Evolutionary conservation across 2,888 invertebrate genomes (phyloP).

Genomic region (Drosophila nigritarsus): DNA sequence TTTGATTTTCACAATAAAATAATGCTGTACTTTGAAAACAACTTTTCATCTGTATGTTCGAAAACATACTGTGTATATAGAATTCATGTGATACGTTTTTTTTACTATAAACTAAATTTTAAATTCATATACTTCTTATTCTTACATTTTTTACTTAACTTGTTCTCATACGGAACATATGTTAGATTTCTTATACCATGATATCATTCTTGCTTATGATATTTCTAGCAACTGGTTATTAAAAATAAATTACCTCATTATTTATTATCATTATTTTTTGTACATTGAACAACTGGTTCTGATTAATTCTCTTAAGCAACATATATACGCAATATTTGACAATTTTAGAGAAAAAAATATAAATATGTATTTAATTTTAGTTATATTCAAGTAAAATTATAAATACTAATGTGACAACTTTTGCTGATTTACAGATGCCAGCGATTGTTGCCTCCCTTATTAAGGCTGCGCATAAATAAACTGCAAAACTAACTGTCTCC

Average conservation of each 20-base stretch:
- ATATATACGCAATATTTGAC: neutral
- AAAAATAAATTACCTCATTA: neutral
- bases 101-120: neutral
- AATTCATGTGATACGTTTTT: neutral
- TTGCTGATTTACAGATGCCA: slow-evolving; percentile 8
- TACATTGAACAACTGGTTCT: neutral
- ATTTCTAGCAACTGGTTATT: neutral
- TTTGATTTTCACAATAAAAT: neutral
- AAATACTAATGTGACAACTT: slow-evolving; percentile 10
- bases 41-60: slow-evolving; percentile 5
- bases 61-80: slow-evolving; percentile 9
- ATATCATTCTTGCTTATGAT: neutral
- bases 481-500: slow-evolving; percentile 27
- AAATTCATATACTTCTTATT: neutral
- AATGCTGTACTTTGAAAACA: neutral
- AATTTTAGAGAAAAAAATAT: neutral
- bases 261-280: neutral
- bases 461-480: slow-evolving; percentile 25
- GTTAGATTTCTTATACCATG: neutral
- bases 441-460: neutral
- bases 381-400: neutral
- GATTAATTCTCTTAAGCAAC: neutral
- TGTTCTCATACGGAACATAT: neutral
- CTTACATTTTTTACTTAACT: neutral
- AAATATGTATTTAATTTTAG: neutral